Base-by-base conservation (phyloP, 2,888 invertebrate genomes). In the Lepidonotus clava region DNA sequence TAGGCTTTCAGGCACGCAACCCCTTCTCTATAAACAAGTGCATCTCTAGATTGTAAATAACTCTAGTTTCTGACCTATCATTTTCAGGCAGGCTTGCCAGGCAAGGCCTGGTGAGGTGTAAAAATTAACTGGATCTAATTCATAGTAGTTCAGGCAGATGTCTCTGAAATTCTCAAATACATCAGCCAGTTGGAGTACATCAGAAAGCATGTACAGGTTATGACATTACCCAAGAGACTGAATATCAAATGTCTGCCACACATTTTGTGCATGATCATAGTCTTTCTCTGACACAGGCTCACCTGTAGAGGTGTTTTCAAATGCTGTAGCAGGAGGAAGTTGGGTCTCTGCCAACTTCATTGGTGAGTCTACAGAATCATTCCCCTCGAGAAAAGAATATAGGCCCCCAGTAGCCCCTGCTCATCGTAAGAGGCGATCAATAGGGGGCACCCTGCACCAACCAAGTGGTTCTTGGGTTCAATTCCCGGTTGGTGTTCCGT, bases 131-230 rank as follows among this genome's bases (percentile, higher is more conserved):
- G 91, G 90, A 86, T 91, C 91, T 83, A 93, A 85, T 53, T 88
- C 66, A 86, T 91, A 91, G 61, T 86, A 87, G 36, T 88, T 41
- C 0, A 90, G 28, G 86, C 89, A 89, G n/a, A 91, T 87, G 34
- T 89, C 83, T 87, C 91, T 89, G 84, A 92, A 92, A 38, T 88
- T 89, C 86, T 92, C 91, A 90, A 93, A 93, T 24, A 92, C 89
- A 90, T 93, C 91, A 41, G 91, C 90, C 46, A 92, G 87, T 38
- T 91, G 87, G 21, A 91, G 87, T 4, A 91, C 90, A 89, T 92
- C 92, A 56, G 90, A 90, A 84, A 88, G 61, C 32, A 83, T 24
- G 88, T 91, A 87, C 71, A 89, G 53, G 90, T 92, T 85, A 89
- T 88, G 88, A 86, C 90, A 92, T 0, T 91, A 90, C 6, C 90